These are phyloP conservation scores for Chroicocephalus ridibundus DNA, from an alignment of 2,113 vertebrate species.

Conservation along the genomic window DNA sequence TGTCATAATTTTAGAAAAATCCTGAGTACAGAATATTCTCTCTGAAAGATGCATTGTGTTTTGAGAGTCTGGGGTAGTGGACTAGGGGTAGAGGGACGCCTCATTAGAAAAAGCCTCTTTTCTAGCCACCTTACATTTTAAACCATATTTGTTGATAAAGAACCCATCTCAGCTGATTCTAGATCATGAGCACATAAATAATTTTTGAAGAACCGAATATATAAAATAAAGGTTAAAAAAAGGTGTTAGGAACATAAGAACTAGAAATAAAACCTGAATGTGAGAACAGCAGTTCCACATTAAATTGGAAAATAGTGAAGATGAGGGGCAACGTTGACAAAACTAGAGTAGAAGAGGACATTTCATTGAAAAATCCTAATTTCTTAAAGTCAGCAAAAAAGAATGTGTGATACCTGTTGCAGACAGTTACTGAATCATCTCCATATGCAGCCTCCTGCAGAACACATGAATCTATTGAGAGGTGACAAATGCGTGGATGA, in stretches of 20 bases:
- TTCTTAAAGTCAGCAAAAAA: not conserved
- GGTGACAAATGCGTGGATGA: accelerated
- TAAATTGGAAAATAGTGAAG: not conserved
- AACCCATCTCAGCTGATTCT: not conserved
- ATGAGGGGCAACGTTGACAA: accelerated
- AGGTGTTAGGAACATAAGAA: not conserved
- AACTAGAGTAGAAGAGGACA: not conserved
- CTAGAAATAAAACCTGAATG: not conserved
- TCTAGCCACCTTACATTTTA: not conserved
- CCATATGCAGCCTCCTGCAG: not conserved
- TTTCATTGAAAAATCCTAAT: not conserved
- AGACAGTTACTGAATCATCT: not conserved
- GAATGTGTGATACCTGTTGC: not conserved
- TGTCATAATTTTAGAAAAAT: not conserved
- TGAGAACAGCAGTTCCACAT: not conserved
- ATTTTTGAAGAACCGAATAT: not conserved
- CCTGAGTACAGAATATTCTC: not conserved
- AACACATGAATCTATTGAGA: not conserved
- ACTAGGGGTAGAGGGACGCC: not conserved
- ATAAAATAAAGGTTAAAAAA: not conserved
- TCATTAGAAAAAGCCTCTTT: not conserved
- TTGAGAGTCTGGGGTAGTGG: not conserved
- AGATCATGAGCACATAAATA: not conserved
- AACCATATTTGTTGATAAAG: not conserved
- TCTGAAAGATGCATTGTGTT: accelerated